Evolutionary conservation across 2,797 vertebrate genomes (phyloP), one percentile per base, ranked within the genome.

Genomic region (Sternarchorhynchus goeldii): DNA sequence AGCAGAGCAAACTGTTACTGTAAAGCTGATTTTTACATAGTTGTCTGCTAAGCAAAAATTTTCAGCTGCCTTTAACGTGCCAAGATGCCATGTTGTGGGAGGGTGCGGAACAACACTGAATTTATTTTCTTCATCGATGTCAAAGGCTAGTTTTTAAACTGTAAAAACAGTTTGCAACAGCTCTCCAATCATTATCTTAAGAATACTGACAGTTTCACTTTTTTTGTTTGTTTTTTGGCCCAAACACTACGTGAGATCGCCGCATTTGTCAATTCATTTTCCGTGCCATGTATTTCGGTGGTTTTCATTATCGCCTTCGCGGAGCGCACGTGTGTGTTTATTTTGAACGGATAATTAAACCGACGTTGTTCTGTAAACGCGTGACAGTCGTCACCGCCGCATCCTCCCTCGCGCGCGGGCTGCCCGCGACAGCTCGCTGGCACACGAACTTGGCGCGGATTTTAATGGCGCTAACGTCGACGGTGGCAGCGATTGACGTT

Each of bases 321-420:
- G 56, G 21, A 57, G 70, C 56, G 31, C 32, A 16, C 59, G 75
- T 60, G 50, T 62, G 21, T 84, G 90, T 87, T 91, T 90, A 85
- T 91, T 90, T 90, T 89, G 89, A 90, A 89, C 88, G 86, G 84
- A 90, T 92, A 93, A 93, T 92, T 91, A 92, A 89, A 88, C 86
- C 82, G 81, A 85, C 74, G 83, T 89, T 76, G 80, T 86, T 87
- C 86, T 86, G 86, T 85, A 86, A 90, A 86, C 83, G 85, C 79
- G 85, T 91, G 91, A 91, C 90, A 90, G 88, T 85, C 89, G 88
- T 89, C 86, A 87, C 77, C 20, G 20, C 72, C 56, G 21, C 73
- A 60, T 79, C 57, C 31, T 70, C 75, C 10, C 56, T 73, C 75
- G 50, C 25, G 58, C 75, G 76, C 81, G 76, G 68, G 67, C 53